Conservation (phyloP, 2,113 vertebrate species). For the Verasper variegatus region DNA sequence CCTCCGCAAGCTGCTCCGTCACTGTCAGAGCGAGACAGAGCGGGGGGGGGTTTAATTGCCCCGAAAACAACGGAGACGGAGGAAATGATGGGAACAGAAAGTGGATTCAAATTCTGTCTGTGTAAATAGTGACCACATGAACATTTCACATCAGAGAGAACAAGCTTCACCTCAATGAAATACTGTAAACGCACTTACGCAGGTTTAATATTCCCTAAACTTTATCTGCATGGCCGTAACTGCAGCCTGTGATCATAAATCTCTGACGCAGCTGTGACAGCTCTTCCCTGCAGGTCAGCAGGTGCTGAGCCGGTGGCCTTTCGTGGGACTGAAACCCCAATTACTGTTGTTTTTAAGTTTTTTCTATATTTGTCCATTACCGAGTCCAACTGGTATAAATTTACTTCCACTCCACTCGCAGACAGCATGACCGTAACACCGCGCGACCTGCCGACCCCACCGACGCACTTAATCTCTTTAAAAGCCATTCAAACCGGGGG, state of each 20-base stretch:
- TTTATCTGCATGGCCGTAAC: conserved; percentile 5
- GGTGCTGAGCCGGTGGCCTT: background rate
- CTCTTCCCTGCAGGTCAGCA: conserved; percentile 31
- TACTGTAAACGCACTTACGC: no score
- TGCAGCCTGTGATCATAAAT: conserved; percentile 47
- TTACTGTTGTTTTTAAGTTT: conserved; percentile 18
- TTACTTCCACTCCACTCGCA: no score
- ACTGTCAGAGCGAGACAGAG: no score
- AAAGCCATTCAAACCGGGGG: background rate
- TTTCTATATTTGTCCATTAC: background rate
- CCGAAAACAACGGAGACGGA: no score
- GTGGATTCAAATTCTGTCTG: no score
- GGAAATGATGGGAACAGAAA: no score
- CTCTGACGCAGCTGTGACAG: conserved; percentile 53
- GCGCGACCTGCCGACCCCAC: no score
- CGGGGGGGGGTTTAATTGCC: no score
- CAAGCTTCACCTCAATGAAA: background rate
- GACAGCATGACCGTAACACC: no score
- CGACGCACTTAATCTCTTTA: no score
- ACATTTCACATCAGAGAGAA: background rate
- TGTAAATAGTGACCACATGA: no score
- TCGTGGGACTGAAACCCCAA: conserved; percentile 5
- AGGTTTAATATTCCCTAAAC: conserved; percentile 23
- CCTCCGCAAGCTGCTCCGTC: no score
- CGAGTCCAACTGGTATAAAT: background rate